Percentiles rank a stretch among this genome's conserved stretches.
Conservation (phyloP, 2,888 invertebrate species). For the Congeria kusceri region DNA sequence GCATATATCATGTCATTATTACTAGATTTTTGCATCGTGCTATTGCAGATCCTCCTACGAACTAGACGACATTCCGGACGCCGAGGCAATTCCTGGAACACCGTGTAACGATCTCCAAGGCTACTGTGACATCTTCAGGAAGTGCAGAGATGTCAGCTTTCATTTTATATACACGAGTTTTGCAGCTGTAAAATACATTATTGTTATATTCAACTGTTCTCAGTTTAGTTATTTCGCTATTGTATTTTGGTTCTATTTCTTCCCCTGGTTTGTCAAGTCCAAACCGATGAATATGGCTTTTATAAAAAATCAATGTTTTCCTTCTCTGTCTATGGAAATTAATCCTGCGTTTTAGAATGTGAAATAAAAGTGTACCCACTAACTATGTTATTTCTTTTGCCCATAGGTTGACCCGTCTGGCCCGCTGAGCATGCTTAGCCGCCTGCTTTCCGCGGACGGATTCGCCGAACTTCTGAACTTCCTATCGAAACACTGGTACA, state of each 20-base stretch:
- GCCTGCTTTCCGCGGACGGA: constrained; percentile 95
- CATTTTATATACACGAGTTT: too few species aligned
- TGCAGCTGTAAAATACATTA: too few species aligned
- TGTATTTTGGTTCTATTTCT: too few species aligned
- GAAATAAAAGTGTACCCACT: too few species aligned
- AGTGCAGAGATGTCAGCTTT: constrained; percentile 94
- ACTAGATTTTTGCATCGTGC: too few species aligned
- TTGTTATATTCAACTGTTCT: too few species aligned
- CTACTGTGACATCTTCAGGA: constrained; percentile 99
- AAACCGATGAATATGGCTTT: background rate
- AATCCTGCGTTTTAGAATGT: too few species aligned
- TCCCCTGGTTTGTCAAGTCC: too few species aligned
- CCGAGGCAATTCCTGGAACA: constrained; percentile 97
- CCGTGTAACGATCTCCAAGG: constrained; percentile 99
- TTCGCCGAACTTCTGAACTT: constrained; percentile 94
- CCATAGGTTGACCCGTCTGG: constrained; percentile 97
- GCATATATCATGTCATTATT: too few species aligned
- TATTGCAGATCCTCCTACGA: constrained; percentile 92
- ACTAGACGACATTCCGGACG: constrained; percentile 90
- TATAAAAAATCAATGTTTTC: background rate
- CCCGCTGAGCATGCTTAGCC: constrained; percentile 96
- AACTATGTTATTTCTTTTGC: too few species aligned
- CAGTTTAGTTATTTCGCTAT: too few species aligned
- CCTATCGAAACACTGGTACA: constrained; percentile 97
- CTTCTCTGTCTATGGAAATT: too few species aligned